These are phyloP conservation scores for Sphenodon punctatus DNA, from an alignment of 2,797 vertebrate genomes.

Conservation along the genomic window DNA sequence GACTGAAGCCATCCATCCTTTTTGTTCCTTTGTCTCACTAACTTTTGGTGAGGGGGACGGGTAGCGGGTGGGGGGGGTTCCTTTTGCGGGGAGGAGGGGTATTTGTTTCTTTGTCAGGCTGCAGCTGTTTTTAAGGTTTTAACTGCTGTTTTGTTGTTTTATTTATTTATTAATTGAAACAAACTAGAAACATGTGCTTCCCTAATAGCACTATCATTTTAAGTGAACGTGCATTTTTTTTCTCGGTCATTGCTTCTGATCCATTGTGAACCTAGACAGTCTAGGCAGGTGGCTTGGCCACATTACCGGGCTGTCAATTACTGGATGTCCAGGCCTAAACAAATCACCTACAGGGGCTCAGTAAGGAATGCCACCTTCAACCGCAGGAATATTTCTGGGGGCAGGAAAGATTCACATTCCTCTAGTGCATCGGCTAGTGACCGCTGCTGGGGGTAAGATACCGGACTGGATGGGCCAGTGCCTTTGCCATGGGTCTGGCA, in stretches of 20 bases:
- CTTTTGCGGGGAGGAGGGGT: no score
- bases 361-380: constrained; percentile 26
- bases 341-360: constrained; percentile 22
- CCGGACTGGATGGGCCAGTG: not conserved
- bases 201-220: not conserved
- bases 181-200: no score
- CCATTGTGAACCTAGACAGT: not conserved
- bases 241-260: not conserved
- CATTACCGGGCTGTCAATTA: constrained; percentile 17
- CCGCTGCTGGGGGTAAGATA: fast-evolving
- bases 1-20: not conserved
- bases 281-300: constrained; percentile 47
- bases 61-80: no score
- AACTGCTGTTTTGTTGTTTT: no score
- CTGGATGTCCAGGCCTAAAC: constrained; percentile 43
- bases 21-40: not conserved
- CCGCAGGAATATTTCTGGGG: constrained; percentile 19
- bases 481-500: not conserved
- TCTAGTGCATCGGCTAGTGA: constrained; percentile 29
- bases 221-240: not conserved
- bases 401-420: constrained; percentile 27
- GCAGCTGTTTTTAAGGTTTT: no score
- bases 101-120: no score
- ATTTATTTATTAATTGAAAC: no score
- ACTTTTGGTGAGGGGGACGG: no score